Base-by-base conservation (phyloP, 2,113 vertebrate genomes). In the Sinosuthora webbiana region DNA sequence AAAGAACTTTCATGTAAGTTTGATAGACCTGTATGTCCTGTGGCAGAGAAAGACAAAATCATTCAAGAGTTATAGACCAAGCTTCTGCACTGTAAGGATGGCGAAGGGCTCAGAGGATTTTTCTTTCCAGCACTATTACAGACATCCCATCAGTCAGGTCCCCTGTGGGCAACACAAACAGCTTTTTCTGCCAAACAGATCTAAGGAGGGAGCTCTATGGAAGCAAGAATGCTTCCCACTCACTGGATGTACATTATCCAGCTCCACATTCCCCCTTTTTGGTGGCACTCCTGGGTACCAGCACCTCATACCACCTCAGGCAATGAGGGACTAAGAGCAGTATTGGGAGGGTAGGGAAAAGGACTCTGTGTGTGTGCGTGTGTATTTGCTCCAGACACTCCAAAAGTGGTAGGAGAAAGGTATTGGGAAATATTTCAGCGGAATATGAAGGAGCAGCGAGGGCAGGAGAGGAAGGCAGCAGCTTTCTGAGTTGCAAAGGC, bases 281-380 rank as follows among this genome's bases (percentile, higher is more conserved):
- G 33, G 28, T 81, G 35, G 33, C 12, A 80, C 5, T 80, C 65
- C 21, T 82, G 75, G 19, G 19, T 79, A 60, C 15, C 8, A 77
- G 45, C 28, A 50, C 28, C 15, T 55, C 7, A 1, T 50, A 70
- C 42, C 47, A 68, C 7, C 16, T 31, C 62, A 87, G 33, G 55
- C 35, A 87, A 39, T 2, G 5, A 77, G 14, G 13, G 11, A 6
- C 13, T 45, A 89, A 60, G 12, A 78, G 50, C 33, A 63, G n/a
- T 17, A 23, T 2, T 10, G 37, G 49, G 10, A 76, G 9, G 15
- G 16, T 5, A 67, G 42, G 22, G 53, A 59, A 73, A 83, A 78
- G 33, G 21, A 44, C 15, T 39, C 10, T 23, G 30, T 23, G 15
- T 0, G 0, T 39, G 21, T 4, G 1, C 24, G 47, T 47, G 45